A percentile compares a stretch with the other conserved stretches of the same genome.
Evolutionary conservation across 2,113 vertebrate species (phyloP).

Genomic region (Todiramphus saurophagus): DNA sequence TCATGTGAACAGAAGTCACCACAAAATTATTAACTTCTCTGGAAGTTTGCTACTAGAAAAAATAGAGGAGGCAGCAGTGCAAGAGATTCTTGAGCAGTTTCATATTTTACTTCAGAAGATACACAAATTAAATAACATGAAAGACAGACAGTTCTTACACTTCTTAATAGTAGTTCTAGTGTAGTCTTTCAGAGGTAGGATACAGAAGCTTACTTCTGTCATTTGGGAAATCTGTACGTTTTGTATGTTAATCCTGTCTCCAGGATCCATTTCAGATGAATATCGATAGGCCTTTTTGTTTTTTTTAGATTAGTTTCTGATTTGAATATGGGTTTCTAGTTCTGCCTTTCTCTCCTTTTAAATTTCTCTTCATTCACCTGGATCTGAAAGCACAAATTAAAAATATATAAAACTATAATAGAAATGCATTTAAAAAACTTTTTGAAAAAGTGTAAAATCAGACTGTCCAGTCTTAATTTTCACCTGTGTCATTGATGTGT

Average conservation of each 20-base stretch:
- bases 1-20: background rate
- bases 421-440: background rate
- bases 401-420: background rate
- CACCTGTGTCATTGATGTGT: background rate
- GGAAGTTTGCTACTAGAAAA: background rate
- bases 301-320: background rate
- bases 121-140: background rate
- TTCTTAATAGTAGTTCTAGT: background rate
- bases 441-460: background rate
- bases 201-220: background rate
- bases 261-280: background rate
- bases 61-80: background rate
- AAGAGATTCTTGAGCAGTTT: background rate
- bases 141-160: background rate
- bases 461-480: background rate
- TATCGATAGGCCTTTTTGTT: background rate
- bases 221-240: background rate
- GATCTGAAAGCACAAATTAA: background rate
- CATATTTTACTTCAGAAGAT: background rate
- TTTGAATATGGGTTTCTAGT: background rate
- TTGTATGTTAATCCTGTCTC: background rate
- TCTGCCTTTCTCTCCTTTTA: background rate
- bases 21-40: background rate
- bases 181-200: background rate
- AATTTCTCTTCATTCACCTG: background rate